Evolutionary conservation across 2,888 invertebrate species (phyloP).

Genomic region (Drosophila hawaiiensis): DNA sequence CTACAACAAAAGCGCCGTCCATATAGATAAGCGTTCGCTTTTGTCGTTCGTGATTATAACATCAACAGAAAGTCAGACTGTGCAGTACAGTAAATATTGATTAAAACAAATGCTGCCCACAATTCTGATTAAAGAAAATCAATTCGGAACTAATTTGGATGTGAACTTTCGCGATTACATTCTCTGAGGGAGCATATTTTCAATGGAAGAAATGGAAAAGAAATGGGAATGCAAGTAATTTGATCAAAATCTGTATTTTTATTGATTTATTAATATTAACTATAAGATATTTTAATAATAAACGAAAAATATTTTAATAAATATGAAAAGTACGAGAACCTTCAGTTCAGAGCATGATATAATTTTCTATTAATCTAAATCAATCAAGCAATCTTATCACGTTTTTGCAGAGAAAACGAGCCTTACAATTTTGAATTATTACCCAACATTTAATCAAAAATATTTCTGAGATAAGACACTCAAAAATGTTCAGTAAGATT

Average conservation of each 20-base stretch:
- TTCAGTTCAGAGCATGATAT: neutral
- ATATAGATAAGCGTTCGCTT: conserved; percentile 47
- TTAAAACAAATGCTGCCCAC: neutral
- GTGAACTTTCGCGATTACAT: neutral
- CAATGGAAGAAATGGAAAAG: neutral
- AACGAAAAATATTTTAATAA: neutral
- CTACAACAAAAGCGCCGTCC: conserved; percentile 16
- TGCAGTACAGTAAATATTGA: conserved; percentile 31
- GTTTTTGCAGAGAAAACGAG: neutral
- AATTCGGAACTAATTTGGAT: neutral
- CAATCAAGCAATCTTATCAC: neutral
- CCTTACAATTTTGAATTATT: neutral
- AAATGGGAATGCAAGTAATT: neutral
- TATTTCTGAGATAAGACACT: neutral
- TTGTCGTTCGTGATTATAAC: conserved; percentile 50
- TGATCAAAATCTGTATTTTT: neutral
- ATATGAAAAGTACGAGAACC: neutral
- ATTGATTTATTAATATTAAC: neutral
- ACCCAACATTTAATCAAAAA: neutral
- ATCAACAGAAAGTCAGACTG: conserved; percentile 37
- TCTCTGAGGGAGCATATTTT: neutral
- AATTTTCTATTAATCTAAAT: neutral
- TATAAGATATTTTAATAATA: too few species aligned
- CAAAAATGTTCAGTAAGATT: neutral
- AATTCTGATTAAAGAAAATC: too few species aligned